These are phyloP conservation scores for Zoanthus sansibaricus DNA, from an alignment of 92 coral and sea anemone species.

Conservation along the genomic window DNA sequence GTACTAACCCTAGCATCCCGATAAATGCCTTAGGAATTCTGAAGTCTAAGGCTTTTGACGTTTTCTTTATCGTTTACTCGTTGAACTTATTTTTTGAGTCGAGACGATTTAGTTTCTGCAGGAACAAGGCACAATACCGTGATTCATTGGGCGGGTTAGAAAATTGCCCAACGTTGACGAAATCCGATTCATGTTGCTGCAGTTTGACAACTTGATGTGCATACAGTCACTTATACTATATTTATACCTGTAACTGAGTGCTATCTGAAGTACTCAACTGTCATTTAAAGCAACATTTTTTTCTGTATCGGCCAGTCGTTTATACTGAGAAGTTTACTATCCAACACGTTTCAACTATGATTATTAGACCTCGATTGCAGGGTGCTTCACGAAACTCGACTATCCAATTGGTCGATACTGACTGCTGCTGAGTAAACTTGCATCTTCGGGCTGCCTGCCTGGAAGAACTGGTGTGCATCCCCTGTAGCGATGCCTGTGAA, in stretches of 20 bases:
- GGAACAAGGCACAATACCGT: neutral
- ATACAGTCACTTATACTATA: neutral
- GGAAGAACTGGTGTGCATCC: constrained; percentile 11
- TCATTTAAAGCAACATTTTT: neutral
- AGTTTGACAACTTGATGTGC: constrained; percentile 16
- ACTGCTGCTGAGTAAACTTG: neutral
- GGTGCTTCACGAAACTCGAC: neutral
- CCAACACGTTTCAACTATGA: neutral
- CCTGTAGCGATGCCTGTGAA: constrained; percentile 38
- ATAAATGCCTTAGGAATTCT: neutral
- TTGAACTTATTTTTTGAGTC: neutral
- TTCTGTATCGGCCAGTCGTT: neutral
- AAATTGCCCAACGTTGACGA: constrained; percentile 4
- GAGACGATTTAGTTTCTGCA: neutral
- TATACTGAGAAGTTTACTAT: neutral
- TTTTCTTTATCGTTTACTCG: neutral
- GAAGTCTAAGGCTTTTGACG: neutral
- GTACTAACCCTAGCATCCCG: neutral
- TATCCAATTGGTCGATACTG: neutral
- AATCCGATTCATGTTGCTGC: neutral
- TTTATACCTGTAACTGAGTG: neutral
- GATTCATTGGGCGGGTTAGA: neutral
- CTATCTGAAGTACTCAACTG: neutral
- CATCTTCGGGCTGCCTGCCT: neutral
- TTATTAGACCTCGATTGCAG: neutral